Conservation (phyloP, 30 jellyfish, hydroid and myxozoan species). For the Aurelia sp. region DNA sequence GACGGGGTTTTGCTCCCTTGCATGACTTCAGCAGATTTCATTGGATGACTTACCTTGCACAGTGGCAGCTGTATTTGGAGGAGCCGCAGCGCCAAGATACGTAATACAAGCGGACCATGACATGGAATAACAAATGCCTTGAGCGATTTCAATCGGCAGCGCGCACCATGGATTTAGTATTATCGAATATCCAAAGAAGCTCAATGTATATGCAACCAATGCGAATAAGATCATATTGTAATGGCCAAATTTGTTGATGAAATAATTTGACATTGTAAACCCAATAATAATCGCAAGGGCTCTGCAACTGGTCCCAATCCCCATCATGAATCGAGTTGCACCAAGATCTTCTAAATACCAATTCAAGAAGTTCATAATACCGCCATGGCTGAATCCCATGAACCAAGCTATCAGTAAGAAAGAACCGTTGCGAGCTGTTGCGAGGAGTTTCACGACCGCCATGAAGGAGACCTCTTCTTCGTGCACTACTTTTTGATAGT, state of each 20-base stretch:
- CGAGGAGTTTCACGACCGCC: conserved; percentile 70
- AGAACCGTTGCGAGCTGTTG: conserved; percentile 74
- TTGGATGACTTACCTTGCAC: conserved; percentile 85
- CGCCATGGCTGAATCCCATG: conserved; percentile 99
- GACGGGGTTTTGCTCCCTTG: no score
- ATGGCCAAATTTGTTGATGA: conserved; percentile 83
- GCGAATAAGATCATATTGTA: conserved; percentile 83
- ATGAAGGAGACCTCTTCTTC: conserved; percentile 38
- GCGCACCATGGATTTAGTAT: conserved; percentile 98
- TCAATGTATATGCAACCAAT: conserved; percentile 79
- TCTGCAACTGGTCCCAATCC: conserved; percentile 93
- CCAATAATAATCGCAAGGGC: conserved; percentile 87
- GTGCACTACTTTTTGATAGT: conserved; percentile 55
- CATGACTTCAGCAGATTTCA: no score
- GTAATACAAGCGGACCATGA: conserved; percentile 99
- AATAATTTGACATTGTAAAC: conserved; percentile 73
- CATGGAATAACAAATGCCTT: conserved; percentile 93
- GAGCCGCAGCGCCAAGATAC: conserved; percentile 96
- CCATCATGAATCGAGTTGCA: conserved; percentile 99
- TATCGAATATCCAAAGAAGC: conserved; percentile 92
- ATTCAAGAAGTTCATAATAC: conserved; percentile 97
- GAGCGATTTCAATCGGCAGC: conserved; percentile 92
- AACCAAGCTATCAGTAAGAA: conserved; percentile 91
- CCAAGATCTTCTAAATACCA: conserved; percentile 99
- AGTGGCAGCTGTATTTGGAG: conserved; percentile 93